phyloP scores from a whole-genome alignment of 2,113 vertebrate genomes.

The Aptenodytes forsteri region DNA sequence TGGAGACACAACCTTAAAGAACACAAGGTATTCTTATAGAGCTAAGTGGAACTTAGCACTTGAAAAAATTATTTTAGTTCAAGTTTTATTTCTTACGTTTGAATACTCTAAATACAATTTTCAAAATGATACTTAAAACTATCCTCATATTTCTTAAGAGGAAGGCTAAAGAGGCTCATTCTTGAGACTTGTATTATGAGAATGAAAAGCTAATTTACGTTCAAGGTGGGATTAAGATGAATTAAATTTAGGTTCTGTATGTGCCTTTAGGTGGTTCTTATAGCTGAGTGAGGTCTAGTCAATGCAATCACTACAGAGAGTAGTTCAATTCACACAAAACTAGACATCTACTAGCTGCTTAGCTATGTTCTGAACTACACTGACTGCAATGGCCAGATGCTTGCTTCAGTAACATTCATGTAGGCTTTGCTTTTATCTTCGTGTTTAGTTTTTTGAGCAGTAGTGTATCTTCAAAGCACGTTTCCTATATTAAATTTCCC shows the following conservation, averaged over 20 bases:
- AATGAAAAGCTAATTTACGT: neutral
- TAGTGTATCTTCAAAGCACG: neutral
- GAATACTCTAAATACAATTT: neutral
- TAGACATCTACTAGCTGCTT: neutral
- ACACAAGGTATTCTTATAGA: neutral
- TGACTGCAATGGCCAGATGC: neutral
- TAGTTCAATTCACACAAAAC: neutral
- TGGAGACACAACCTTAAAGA: neutral
- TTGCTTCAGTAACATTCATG: neutral
- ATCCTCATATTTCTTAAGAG: neutral
- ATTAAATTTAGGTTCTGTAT: neutral
- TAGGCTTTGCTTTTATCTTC: neutral
- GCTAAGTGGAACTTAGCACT: neutral
- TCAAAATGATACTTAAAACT: neutral
- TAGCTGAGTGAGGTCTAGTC: neutral
- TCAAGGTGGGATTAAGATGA: neutral
- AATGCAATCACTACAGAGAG: neutral
- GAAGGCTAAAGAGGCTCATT: neutral
- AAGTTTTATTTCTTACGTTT: neutral
- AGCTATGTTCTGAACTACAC: neutral
- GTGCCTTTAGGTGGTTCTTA: neutral
- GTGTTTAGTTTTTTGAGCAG: neutral
- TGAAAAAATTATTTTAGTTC: neutral
- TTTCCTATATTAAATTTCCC: neutral
- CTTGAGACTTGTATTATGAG: neutral